Base-by-base conservation (phyloP, 1,140 invertebrate species). In the Leptestheria dahalacensis region DNA sequence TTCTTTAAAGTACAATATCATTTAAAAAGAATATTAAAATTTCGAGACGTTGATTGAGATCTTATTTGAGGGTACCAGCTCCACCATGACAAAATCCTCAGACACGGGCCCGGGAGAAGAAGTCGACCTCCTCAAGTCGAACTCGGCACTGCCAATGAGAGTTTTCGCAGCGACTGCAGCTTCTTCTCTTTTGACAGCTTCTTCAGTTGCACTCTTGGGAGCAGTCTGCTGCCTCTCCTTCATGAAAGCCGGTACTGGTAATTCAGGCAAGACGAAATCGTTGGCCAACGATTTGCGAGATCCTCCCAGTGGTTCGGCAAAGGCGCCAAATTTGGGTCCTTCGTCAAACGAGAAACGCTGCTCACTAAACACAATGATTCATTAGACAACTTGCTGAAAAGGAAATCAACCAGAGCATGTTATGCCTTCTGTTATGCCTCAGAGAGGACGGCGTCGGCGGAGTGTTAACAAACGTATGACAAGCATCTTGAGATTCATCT, bases 51-150 rank as follows among this genome's bases (percentile, higher is more conserved):
- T n/a, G n/a, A n/a, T n/a, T n/a, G n/a, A n/a, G 15, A 41, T 41
- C 33, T 41, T 26, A 56, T 6, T 23, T 28, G 2, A 3, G 6
- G 2, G 0, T 78, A 82, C 80, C 79, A 82, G 76, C 72, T 84
- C 82, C 73, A 84, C 80, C 78, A 84, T 81, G 70, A 84, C 82
- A 77, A 84, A 85, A 71, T 83, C 82, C 64, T 82, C 81, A 64
- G 78, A 74, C 55, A 74, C 75, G 64, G 78, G 80, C 49, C 73
- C 73, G 68, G 77, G 72, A 21, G 76, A 77, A 63, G 73, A 72
- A 64, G 73, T 76, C 63, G 74, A 74, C 62, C 73, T 68, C 65
- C 73, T 71, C 21, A 71, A 74, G 57, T 68, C 71, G 6, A 11
- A 20, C 15, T n/a, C 23, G 23, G 20, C 53, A 58, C 33, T 41